Conservation (phyloP, 2,113 vertebrate species). For the Hucho hucho region DNA sequence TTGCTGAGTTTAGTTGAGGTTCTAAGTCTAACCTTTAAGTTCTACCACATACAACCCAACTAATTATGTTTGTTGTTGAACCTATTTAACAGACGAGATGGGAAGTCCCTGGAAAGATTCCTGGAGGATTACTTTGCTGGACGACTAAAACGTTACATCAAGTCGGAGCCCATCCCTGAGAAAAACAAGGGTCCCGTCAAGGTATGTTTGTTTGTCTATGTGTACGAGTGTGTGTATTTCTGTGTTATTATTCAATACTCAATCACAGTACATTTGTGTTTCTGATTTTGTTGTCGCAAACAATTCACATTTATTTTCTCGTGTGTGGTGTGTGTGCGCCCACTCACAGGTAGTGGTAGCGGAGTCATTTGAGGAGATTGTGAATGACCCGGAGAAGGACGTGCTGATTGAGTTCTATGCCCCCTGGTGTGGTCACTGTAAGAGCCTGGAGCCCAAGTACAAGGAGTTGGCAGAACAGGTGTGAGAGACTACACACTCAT, state of each 20-base stretch:
- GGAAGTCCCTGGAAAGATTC: slow-evolving; percentile 72
- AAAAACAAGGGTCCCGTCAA: slow-evolving; percentile 65
- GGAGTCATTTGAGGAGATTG: slow-evolving; percentile 71
- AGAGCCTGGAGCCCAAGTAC: slow-evolving; percentile 74
- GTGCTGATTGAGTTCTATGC: slow-evolving; percentile 76
- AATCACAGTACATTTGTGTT: too few species aligned
- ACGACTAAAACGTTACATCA: slow-evolving; percentile 70
- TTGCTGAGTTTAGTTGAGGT: too few species aligned
- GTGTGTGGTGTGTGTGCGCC: background rate
- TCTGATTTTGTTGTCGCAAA: too few species aligned
- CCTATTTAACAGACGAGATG: slow-evolving; percentile 44
- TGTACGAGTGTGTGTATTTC: background rate
- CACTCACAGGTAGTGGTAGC: slow-evolving; percentile 73
- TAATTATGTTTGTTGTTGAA: too few species aligned
- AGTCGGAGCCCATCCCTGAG: slow-evolving; percentile 71
- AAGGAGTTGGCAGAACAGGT: slow-evolving; percentile 66
- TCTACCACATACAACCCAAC: too few species aligned
- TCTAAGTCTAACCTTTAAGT: too few species aligned
- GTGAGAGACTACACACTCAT: background rate
- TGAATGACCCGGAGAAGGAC: slow-evolving; percentile 66
- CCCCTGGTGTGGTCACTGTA: slow-evolving; percentile 71
- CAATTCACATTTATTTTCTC: background rate
- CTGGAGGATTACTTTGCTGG: slow-evolving; percentile 70
- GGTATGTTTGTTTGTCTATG: slow-evolving; percentile 47
- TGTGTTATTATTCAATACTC: background rate